phyloP scores from a whole-genome alignment of 2,113 vertebrate species.

The Apodemus speciosus region DNA sequence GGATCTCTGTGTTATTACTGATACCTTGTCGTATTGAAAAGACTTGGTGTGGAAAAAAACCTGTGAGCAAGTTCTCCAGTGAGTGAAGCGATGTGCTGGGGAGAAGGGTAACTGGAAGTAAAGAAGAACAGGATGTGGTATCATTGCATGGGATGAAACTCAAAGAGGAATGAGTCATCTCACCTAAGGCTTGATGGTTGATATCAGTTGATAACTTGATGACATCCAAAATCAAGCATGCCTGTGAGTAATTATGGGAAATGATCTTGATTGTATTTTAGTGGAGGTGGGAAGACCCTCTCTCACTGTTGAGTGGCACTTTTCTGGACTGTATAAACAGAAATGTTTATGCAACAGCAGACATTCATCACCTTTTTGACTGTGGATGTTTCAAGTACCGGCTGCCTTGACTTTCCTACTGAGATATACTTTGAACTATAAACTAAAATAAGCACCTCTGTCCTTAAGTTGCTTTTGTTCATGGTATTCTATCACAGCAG shows the following conservation, averaged over 20 bases:
- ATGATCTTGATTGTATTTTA: not conserved
- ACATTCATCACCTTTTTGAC: not conserved
- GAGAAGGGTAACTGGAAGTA: constrained; percentile 36
- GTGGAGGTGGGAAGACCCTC: not conserved
- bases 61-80: constrained; percentile 7
- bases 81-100: not conserved
- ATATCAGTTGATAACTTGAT: not conserved
- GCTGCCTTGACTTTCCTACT: not conserved
- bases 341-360: not conserved
- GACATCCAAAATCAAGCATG: not conserved
- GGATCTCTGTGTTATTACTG: not conserved
- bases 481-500: not conserved
- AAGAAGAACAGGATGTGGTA: constrained; percentile 20
- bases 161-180: not conserved
- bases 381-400: not conserved
- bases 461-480: not conserved
- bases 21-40: not conserved
- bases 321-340: not conserved
- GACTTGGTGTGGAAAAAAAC: constrained; percentile 4
- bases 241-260: not conserved
- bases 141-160: not conserved
- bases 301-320: not conserved
- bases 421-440: not conserved
- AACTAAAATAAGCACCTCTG: not conserved
- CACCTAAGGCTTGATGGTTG: constrained; percentile 1